Evolutionary conservation across 2,797 vertebrate genomes (phyloP).

Genomic region (Tauraco hartlaubi): DNA sequence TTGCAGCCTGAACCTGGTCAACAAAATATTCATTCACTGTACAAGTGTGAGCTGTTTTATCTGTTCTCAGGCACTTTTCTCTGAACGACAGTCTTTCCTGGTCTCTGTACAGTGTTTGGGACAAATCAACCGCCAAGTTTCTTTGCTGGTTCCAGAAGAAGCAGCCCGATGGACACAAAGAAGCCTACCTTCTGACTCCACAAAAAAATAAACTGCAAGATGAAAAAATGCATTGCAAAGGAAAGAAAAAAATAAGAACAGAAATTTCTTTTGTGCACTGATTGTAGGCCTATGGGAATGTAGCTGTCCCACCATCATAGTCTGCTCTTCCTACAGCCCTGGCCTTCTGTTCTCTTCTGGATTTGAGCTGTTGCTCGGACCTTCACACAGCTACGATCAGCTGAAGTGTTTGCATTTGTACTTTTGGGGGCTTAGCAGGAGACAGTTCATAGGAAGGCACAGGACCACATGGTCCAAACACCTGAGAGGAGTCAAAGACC

Average conservation of each 20-base stretch:
- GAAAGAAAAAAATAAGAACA: neutral
- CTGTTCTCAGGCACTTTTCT: neutral
- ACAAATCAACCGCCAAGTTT: neutral
- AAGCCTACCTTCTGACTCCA: neutral
- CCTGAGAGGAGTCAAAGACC: neutral
- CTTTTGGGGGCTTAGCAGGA: neutral
- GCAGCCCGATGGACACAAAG: neutral
- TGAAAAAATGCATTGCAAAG: neutral
- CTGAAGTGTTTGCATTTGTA: neutral
- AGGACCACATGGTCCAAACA: neutral
- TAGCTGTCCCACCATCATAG: neutral
- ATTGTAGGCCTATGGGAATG: neutral
- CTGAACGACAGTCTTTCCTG: neutral
- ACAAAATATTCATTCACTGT: neutral
- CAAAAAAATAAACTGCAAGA: neutral
- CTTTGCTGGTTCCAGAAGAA: conserved; percentile 17
- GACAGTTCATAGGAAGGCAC: neutral
- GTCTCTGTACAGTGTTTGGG: neutral
- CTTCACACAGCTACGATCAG: neutral
- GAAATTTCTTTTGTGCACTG: neutral
- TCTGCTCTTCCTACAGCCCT: neutral
- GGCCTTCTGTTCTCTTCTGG: neutral
- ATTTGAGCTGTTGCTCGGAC: neutral
- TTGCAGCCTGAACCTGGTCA: neutral
- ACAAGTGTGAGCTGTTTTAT: neutral